Evolutionary conservation across 2,113 vertebrate species (phyloP).

Genomic region (Toxotes jaculatrix): DNA sequence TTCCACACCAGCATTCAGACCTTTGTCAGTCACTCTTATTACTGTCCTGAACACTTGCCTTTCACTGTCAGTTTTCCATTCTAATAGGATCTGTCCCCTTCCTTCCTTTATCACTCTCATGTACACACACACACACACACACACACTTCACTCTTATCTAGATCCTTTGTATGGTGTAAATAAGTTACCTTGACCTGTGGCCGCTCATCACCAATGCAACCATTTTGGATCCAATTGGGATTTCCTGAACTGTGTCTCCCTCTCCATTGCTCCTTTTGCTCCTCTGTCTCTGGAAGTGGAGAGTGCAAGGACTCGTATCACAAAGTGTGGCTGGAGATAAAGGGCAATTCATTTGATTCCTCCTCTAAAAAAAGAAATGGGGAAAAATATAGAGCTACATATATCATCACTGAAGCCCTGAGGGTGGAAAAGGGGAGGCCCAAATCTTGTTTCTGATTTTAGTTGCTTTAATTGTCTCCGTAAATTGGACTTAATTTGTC

Average conservation of each 20-base stretch:
- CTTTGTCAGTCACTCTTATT: constrained; percentile 47
- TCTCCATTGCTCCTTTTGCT: constrained; percentile 7
- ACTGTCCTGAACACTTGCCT: constrained; percentile 53
- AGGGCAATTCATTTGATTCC: constrained; percentile 28
- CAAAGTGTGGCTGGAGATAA: constrained; percentile 14
- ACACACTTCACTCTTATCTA: constrained; percentile 60
- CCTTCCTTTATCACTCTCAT: constrained; percentile 15
- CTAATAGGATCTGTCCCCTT: constrained; percentile 34
- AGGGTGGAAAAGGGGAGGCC: neutral
- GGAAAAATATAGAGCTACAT: neutral
- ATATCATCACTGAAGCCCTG: constrained; percentile 16
- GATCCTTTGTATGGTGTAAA: constrained; percentile 63
- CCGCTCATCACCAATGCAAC: constrained; percentile 45
- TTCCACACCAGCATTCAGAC: constrained; percentile 31
- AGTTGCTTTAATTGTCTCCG: constrained; percentile 67
- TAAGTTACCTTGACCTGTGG: constrained; percentile 54
- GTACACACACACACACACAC: constrained; percentile 3
- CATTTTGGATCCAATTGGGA: constrained; percentile 48
- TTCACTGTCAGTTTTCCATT: constrained; percentile 51
- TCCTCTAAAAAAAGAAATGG: neutral
- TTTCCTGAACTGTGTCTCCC: constrained; percentile 40
- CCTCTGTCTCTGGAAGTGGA: constrained; percentile 17
- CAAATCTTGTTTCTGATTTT: constrained; percentile 47
- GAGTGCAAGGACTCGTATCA: constrained; percentile 31
- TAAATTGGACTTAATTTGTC: constrained; percentile 80